Evolutionary conservation across 2,113 vertebrate species (phyloP).

Genomic region (Lampris incognitus): DNA sequence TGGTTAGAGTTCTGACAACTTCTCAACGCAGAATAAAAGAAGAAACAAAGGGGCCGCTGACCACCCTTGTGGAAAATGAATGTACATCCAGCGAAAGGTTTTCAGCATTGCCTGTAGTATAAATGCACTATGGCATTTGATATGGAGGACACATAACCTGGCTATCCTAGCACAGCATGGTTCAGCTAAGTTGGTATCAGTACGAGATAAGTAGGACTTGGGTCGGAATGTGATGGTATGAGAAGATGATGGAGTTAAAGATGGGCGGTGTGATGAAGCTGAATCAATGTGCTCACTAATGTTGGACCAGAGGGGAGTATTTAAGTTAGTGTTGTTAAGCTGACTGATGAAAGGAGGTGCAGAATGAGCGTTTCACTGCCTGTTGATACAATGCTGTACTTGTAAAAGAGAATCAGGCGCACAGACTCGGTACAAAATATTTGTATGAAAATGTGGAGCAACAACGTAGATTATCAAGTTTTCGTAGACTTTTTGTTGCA

Average conservation of each 20-base stretch:
- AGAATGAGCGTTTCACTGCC: constrained; percentile 76
- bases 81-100: not conserved
- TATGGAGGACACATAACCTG: not conserved
- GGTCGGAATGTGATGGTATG: constrained; percentile 27
- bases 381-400: constrained; percentile 66
- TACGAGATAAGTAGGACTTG: constrained; percentile 4
- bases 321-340: constrained; percentile 16
- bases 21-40: no score
- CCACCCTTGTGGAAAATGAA: not conserved
- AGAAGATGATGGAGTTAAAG: constrained; percentile 16
- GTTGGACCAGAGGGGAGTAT: constrained; percentile 14
- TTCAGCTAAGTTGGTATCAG: constrained; percentile 8
- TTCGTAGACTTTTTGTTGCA: constrained; percentile 11
- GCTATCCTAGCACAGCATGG: not conserved
- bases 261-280: constrained; percentile 19
- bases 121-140: not conserved
- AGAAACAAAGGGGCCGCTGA: no score
- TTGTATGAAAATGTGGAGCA: constrained; percentile 53
- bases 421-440: constrained; percentile 56
- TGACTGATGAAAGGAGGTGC: constrained; percentile 36
- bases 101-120: not conserved
- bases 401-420: constrained; percentile 56
- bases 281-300: constrained; percentile 10
- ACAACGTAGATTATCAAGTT: constrained; percentile 40
- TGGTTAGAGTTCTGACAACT: no score